Conservation (phyloP, 2,797 vertebrate species). For the Phalloptychus januarius region DNA sequence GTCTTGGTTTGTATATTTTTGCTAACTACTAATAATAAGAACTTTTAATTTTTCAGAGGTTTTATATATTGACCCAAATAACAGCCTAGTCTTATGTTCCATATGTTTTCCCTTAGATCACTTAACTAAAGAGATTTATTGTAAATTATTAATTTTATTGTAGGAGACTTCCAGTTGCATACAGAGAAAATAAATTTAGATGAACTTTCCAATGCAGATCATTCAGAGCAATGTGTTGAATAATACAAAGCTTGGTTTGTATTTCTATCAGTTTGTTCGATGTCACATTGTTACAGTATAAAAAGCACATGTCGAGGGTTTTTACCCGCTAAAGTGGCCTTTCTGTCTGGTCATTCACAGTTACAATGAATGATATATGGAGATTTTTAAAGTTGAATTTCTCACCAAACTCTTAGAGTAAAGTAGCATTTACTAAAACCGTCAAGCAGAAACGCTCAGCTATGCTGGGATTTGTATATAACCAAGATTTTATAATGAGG, state of each 20-base stretch:
- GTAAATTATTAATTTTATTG: constrained; percentile 82
- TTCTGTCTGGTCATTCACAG: constrained; percentile 21
- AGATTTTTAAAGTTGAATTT: constrained; percentile 14
- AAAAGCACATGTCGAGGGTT: constrained; percentile 29
- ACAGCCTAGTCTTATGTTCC: constrained; percentile 65
- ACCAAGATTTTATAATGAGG: constrained; percentile 75
- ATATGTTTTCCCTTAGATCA: constrained; percentile 67
- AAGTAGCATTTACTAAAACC: constrained; percentile 54
- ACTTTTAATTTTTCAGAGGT: constrained; percentile 77
- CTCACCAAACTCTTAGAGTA: constrained; percentile 31
- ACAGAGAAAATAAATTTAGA: constrained; percentile 57
- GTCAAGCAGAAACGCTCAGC: constrained; percentile 50
- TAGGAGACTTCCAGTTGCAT: constrained; percentile 64
- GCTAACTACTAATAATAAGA: constrained; percentile 81
- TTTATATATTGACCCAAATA: constrained; percentile 75
- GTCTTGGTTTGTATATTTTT: constrained; percentile 93
- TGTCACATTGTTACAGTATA: constrained; percentile 39
- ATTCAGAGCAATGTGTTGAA: constrained; percentile 14
- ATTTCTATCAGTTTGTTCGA: constrained; percentile 42
- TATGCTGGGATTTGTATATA: constrained; percentile 63
- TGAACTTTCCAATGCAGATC: constrained; percentile 49
- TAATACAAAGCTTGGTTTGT: constrained; percentile 29
- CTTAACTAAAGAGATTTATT: constrained; percentile 78
- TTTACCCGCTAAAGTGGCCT: constrained; percentile 53
- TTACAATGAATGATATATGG: constrained; percentile 6